Conservation (phyloP, 2,797 vertebrate genomes). For the Limnodromus scolopaceus region DNA sequence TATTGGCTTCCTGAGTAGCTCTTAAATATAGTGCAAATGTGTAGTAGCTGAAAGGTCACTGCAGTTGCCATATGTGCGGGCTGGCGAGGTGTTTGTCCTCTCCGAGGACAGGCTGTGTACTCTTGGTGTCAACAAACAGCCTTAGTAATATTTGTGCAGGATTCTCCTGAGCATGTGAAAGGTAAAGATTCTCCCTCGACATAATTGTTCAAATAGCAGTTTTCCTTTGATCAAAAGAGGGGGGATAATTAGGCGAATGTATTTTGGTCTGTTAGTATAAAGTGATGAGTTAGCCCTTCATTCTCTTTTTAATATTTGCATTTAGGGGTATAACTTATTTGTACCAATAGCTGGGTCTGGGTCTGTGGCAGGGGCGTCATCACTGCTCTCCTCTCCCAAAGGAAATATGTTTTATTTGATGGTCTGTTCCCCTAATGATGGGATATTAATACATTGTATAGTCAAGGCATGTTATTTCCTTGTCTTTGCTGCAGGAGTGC, state of each 20-base stretch:
- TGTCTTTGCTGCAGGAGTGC: not conserved
- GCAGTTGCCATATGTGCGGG: not conserved
- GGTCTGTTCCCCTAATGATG: not conserved
- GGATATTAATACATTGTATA: slow-evolving; percentile 14
- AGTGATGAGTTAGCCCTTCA: not conserved
- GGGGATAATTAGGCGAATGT: not conserved
- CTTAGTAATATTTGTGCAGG: not conserved
- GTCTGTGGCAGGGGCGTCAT: not conserved
- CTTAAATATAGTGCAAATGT: slow-evolving; percentile 3
- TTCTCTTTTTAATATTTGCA: not conserved
- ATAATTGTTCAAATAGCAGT: not conserved
- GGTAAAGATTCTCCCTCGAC: not conserved
- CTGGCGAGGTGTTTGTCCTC: slow-evolving; percentile 41
- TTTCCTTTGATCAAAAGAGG: slow-evolving; percentile 14
- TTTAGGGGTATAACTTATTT: not conserved
- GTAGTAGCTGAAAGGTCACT: slow-evolving; percentile 9
- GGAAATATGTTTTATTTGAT: slow-evolving; percentile 20
- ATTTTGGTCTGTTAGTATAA: not conserved
- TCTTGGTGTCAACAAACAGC: not conserved
- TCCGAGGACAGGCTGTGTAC: not conserved
- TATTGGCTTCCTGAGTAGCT: slow-evolving; percentile 55
- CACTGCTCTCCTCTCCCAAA: not conserved
- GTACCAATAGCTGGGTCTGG: not conserved
- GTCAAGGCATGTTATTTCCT: slow-evolving; percentile 25
- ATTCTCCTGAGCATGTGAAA: rapidly evolving